These are phyloP conservation scores for Alethe castanea DNA, from an alignment of 2,113 vertebrate species.

Conservation along the genomic window DNA sequence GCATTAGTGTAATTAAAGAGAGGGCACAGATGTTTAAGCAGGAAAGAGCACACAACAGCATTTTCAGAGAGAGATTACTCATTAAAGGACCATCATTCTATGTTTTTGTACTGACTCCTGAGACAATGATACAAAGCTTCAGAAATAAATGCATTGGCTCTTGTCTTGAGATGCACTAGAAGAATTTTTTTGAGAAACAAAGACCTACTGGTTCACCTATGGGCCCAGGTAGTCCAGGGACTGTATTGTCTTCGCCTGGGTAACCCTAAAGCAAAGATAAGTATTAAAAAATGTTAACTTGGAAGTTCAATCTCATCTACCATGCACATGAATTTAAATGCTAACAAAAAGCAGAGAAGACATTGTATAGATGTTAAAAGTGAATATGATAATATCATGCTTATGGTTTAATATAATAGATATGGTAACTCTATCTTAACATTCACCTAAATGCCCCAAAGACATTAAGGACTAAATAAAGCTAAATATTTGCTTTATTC, in stretches of 20 bases:
- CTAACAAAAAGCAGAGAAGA: neutral
- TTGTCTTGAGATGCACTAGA: constrained; percentile 10
- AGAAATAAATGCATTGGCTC: neutral
- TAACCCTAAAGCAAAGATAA: constrained; percentile 82
- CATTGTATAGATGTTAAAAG: neutral
- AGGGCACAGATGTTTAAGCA: neutral
- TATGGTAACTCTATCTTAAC: neutral
- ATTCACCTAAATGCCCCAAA: neutral
- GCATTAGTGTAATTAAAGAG: neutral
- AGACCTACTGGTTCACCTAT: constrained; percentile 99
- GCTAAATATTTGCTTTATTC: neutral
- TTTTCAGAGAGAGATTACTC: neutral
- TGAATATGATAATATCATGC: neutral
- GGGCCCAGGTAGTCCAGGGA: constrained; percentile 88
- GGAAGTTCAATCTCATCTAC: neutral
- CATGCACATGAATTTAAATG: neutral
- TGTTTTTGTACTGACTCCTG: neutral
- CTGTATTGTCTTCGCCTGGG: constrained; percentile 87
- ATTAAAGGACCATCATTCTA: neutral
- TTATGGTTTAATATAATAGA: neutral
- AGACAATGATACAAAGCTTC: neutral
- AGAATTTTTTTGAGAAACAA: constrained; percentile 79
- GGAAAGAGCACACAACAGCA: neutral
- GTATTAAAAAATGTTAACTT: neutral
- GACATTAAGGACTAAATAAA: neutral